A percentile compares a stretch with the other conserved stretches of the same genome.
phyloP scores from a whole-genome alignment of 2,888 invertebrate species.

The Brachypterus glaber region DNA sequence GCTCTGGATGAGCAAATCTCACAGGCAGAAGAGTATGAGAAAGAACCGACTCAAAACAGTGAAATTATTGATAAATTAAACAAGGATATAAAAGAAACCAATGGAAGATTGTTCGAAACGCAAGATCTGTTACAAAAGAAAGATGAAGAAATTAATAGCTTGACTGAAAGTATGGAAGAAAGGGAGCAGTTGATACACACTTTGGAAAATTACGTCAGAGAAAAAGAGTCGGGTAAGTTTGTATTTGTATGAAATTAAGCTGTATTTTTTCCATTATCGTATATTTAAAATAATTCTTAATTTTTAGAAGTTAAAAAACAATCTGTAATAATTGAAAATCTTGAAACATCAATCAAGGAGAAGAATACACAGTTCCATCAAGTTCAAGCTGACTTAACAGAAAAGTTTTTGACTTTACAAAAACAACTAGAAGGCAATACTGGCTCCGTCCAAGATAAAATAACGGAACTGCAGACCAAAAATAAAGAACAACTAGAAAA shows the following conservation, averaged over 20 bases:
- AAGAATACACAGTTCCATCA: constrained; percentile 40
- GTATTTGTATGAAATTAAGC: not conserved
- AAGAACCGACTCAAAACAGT: constrained; percentile 38
- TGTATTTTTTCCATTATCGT: too few relatives aligned
- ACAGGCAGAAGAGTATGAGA: constrained; percentile 46
- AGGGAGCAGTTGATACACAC: constrained; percentile 20
- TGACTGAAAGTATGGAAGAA: constrained; percentile 37
- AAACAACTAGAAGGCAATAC: constrained; percentile 33
- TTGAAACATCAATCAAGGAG: constrained; percentile 38
- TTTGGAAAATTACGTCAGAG: not conserved
- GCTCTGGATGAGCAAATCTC: constrained; percentile 46
- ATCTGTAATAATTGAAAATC: constrained; percentile 33
- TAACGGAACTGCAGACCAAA: constrained; percentile 49
- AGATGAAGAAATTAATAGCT: constrained; percentile 41
- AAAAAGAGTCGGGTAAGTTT: not conserved
- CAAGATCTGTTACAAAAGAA: constrained; percentile 37
- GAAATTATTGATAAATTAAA: constrained; percentile 46
- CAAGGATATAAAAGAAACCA: constrained; percentile 38
- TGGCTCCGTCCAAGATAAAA: constrained; percentile 33
- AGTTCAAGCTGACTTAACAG: constrained; percentile 35
- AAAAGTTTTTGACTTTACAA: constrained; percentile 36
- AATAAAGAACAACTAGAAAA: constrained; percentile 64
- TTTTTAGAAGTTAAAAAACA: constrained; percentile 21
- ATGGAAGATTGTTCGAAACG: constrained; percentile 35
- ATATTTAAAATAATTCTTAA: not conserved